These are phyloP conservation scores for Pseudoips prasinana DNA, from an alignment of 2,888 invertebrate genomes.

Conservation along the genomic window DNA sequence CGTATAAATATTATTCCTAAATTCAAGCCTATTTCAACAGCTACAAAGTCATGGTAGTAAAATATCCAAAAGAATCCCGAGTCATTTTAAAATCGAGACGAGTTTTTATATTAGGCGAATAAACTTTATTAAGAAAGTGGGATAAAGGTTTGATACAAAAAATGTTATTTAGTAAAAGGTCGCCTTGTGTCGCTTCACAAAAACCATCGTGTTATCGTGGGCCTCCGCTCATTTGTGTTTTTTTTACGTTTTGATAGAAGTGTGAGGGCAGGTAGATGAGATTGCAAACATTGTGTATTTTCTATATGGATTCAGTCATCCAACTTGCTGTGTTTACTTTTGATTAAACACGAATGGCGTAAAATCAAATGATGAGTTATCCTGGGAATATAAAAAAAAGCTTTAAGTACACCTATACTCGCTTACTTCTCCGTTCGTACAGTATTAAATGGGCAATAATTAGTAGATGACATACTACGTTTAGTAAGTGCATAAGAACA, in stretches of 20 bases:
- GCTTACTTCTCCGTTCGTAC: too few species aligned
- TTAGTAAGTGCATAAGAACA: too few species aligned
- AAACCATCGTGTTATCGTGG: slow-evolving; percentile 63
- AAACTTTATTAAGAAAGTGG: slow-evolving; percentile 77
- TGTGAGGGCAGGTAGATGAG: slow-evolving; percentile 68
- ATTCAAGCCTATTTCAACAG: too few species aligned
- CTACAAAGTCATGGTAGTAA: too few species aligned
- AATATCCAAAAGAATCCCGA: slow-evolving; percentile 3
- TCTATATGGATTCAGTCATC: slow-evolving; percentile 5
- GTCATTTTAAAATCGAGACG: slow-evolving; percentile 20
- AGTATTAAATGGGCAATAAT: too few species aligned
- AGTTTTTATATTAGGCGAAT: slow-evolving; percentile 59
- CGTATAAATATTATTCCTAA: too few species aligned
- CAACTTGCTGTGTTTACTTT: slow-evolving; percentile 10
- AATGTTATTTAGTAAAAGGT: slow-evolving; percentile 68
- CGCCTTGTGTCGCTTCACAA: slow-evolving; percentile 72
- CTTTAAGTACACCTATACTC: too few species aligned
- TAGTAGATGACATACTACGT: too few species aligned
- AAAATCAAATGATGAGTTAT: too few species aligned
- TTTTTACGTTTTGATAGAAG: slow-evolving; percentile 63
- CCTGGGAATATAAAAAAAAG: too few species aligned
- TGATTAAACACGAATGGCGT: slow-evolving; percentile 12
- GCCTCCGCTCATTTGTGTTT: slow-evolving; percentile 72
- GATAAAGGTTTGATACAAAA: slow-evolving; percentile 73
- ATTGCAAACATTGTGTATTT: slow-evolving; percentile 61